These are phyloP conservation scores for Hybos culiciformis DNA, from an alignment of 2,888 invertebrate species.

Conservation along the genomic window DNA sequence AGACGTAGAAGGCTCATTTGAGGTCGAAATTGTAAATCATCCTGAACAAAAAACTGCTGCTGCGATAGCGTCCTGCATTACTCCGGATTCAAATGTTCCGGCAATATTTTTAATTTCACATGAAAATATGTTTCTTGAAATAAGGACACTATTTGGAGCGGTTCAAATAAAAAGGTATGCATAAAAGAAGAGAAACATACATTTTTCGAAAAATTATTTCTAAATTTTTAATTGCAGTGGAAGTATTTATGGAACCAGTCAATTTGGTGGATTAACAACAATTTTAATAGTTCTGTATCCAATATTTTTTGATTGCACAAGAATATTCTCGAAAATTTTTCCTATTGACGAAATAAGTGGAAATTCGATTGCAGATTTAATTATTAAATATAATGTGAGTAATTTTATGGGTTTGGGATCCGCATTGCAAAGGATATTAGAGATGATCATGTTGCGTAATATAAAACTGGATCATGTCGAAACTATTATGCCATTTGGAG, in stretches of 20 bases:
- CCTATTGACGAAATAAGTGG: neutral
- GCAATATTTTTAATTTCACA: neutral
- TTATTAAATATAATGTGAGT: constrained; percentile 3
- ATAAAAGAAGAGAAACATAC: neutral
- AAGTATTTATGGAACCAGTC: constrained; percentile 1
- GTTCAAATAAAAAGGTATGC: too few species aligned
- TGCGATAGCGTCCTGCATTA: too few species aligned
- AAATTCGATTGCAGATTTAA: neutral
- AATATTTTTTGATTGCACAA: neutral
- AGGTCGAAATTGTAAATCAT: too few species aligned
- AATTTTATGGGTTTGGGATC: constrained; percentile 2
- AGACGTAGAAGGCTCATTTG: neutral
- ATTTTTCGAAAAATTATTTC: neutral
- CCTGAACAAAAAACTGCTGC: too few species aligned
- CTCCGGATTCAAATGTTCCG: neutral
- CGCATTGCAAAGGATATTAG: neutral
- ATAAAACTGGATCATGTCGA: too few species aligned
- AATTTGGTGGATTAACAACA: constrained; percentile 5
- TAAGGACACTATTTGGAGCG: too few species aligned
- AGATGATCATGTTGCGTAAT: neutral
- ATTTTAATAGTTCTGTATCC: constrained; percentile 1
- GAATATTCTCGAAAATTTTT: neutral
- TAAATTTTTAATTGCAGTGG: neutral
- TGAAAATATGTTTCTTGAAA: too few species aligned
- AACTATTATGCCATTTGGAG: constrained; percentile 5